Conservation (phyloP, 2,797 vertebrate genomes). For the Ctenochaetus hawaiiensis region DNA sequence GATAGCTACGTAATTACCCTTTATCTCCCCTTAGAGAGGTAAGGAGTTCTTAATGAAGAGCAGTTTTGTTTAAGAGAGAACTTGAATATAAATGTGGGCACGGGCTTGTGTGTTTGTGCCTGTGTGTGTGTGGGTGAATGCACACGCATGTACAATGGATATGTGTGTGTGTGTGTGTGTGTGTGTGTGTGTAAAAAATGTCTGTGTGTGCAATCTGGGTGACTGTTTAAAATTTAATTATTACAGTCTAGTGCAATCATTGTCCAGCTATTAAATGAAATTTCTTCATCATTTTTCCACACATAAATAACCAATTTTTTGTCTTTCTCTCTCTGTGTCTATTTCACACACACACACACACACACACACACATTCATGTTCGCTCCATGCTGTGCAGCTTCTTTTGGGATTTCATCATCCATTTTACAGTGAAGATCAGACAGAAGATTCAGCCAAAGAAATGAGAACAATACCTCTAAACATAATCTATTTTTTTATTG, state of each 20-base stretch:
- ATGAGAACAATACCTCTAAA: constrained; percentile 29
- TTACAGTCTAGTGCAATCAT: constrained; percentile 27
- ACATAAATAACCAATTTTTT: neutral
- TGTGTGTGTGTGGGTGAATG: constrained; percentile 15
- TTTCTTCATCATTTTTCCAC: neutral
- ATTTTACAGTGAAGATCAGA: constrained; percentile 31
- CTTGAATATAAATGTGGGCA: constrained; percentile 50
- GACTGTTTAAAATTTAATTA: constrained; percentile 43
- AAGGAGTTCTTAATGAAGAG: constrained; percentile 76
- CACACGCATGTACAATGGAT: no score
- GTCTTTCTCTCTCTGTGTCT: neutral
- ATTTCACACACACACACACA: constrained; percentile 8
- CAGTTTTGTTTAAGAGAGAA: constrained; percentile 72
- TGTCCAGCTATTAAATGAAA: constrained; percentile 45
- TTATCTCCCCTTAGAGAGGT: constrained; percentile 73
- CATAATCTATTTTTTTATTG: constrained; percentile 41
- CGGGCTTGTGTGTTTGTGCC: constrained; percentile 28
- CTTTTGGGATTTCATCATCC: constrained; percentile 48
- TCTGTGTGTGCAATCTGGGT: constrained; percentile 15
- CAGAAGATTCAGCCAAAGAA: constrained; percentile 29
- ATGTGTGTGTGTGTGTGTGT: neutral
- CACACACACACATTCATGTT: neutral
- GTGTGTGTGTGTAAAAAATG: neutral
- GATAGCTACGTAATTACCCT: constrained; percentile 81
- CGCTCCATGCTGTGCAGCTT: neutral